Evolutionary conservation across 2,113 vertebrate species (phyloP).

Genomic region (Craseonycteris thonglongyai): DNA sequence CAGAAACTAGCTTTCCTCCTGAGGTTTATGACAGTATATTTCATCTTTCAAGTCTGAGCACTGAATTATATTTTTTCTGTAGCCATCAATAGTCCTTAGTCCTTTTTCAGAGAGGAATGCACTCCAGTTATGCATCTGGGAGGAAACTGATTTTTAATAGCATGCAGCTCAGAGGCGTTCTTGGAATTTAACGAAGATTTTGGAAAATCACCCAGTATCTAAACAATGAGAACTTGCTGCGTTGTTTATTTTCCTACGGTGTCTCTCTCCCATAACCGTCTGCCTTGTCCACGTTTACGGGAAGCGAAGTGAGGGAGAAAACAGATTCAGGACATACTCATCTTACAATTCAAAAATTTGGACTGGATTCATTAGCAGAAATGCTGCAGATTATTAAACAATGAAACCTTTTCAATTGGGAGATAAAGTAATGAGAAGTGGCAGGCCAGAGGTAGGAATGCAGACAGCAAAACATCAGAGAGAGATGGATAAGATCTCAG

Average conservation of each 20-base stretch:
- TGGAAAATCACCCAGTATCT: background rate
- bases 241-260: accelerated
- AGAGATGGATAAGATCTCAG: slow-evolving; percentile 26
- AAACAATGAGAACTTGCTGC: background rate
- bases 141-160: background rate
- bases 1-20: background rate
- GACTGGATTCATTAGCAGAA: slow-evolving; percentile 34
- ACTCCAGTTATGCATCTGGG: background rate
- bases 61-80: background rate
- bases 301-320: background rate
- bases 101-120: background rate
- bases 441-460: slow-evolving; percentile 41
- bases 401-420: slow-evolving; percentile 44
- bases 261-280: background rate
- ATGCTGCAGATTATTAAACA: slow-evolving; percentile 52
- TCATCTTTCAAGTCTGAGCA: background rate
- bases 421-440: slow-evolving; percentile 57
- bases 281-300: background rate
- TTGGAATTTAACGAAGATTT: background rate
- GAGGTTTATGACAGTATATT: background rate
- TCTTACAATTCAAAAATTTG: background rate
- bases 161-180: background rate
- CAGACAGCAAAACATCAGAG: slow-evolving; percentile 14
- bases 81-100: background rate
- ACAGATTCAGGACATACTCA: background rate